Base-by-base conservation (phyloP, 2,113 vertebrate species). In the Perccottus glenii region DNA sequence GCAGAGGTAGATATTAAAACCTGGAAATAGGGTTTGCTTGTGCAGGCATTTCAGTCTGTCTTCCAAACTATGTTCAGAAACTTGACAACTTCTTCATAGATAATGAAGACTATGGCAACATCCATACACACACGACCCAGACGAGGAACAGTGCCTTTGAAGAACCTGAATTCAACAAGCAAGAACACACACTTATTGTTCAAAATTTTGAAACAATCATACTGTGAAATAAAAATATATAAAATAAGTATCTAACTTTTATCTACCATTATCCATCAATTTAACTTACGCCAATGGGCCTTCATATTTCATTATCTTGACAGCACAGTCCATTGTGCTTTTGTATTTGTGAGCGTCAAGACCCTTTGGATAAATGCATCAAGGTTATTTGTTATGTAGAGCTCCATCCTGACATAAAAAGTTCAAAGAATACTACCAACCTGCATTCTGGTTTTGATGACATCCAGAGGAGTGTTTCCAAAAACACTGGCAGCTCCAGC, bases 371-470 rank as follows among this genome's bases (percentile, higher is more conserved):
- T 2, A 6, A 9, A 62, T 0, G 68, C 8, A 44, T 0, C 12
- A 43, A 16, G 0, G 46, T 3, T 9, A 19, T 70, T 5, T 27
- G 9, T 11, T 4, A 11, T 19, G 48, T n/a, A 0, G 15, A 8
- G n/a, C 32, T 15, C 0, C 35, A 32, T 12, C 0, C 5, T 3
- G 3, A 49, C 27, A 5, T 16, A 1, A 16, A 16, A 6, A 1
- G 15, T 55, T 40, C 9, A 3, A 5, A 9, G 5, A 43, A 1
- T 7, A 27, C 1, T 3, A 82, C 78, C 2, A 0, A 98, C 98
- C 96, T 99, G 97, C 97, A 99, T 96, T 65, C 98, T 93, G 68
- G 98, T 99, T 89, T 99, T 99, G 57, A 99, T 94, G 44, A 99
- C 98, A 0, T 99, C 98, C 70, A 99, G 82, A 0, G 98, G 98